Percentiles rank a stretch among this genome's conserved stretches.
phyloP scores from a whole-genome alignment of 2,888 invertebrate genomes.

The Andricus quercusramuli region DNA sequence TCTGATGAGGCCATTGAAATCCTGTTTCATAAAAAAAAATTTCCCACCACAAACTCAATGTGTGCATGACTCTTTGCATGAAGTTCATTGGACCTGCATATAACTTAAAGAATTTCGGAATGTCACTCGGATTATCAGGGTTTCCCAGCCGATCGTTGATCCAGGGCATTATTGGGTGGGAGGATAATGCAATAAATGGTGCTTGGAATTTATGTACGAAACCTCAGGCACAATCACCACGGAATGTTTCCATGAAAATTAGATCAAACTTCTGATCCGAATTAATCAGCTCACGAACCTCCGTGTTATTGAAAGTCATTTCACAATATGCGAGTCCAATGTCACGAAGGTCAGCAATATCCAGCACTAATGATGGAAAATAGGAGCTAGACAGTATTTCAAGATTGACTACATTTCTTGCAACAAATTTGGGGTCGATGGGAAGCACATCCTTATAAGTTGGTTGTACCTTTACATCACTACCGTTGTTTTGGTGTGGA shows the following conservation, averaged over 20 bases:
- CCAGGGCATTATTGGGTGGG: constrained; percentile 82
- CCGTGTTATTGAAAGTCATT: constrained; percentile 73
- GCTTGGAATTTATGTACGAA: constrained; percentile 83
- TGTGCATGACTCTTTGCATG: constrained; percentile 71
- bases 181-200: constrained; percentile 82
- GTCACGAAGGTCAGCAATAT: not conserved
- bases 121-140: constrained; percentile 82
- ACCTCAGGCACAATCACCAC: constrained; percentile 85
- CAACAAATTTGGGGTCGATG: not conserved
- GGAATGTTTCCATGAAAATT: constrained; percentile 86
- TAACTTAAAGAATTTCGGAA: constrained; percentile 71
- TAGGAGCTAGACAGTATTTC: not conserved
- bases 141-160: constrained; percentile 81
- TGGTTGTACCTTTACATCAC: too few relatives aligned
- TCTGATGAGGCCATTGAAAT: constrained; percentile 74
- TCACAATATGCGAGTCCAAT: constrained; percentile 69
- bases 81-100: constrained; percentile 77
- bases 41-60: constrained; percentile 39
- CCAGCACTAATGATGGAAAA: too few relatives aligned
- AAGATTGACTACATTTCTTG: not conserved
- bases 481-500: constrained; percentile 67
- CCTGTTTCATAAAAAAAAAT: constrained; percentile 70
- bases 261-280: constrained; percentile 82
- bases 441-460: constrained; percentile 62
- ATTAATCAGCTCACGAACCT: constrained; percentile 65